Evolutionary conservation across 1,140 invertebrate species (phyloP).

Genomic region (Monomorium pharaonis): DNA sequence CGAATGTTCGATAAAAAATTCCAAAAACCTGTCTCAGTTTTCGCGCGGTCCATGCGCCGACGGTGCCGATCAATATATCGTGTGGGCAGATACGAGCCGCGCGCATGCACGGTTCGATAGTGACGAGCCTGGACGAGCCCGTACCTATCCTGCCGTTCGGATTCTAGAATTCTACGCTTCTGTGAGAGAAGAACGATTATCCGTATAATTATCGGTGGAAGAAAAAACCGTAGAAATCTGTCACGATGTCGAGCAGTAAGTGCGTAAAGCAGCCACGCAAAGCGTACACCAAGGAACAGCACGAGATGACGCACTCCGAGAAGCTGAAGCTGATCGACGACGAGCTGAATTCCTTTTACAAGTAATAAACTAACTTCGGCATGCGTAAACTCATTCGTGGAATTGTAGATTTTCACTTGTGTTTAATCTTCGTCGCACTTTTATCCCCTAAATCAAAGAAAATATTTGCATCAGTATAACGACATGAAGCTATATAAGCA

Average conservation of each 20-base stretch:
- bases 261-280: constrained; percentile 81
- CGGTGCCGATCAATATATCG: constrained; percentile 63
- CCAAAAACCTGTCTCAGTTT: constrained; percentile 1
- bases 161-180: background rate
- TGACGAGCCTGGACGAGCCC: constrained; percentile 29
- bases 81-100: constrained; percentile 24
- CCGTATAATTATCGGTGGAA: background rate
- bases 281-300: constrained; percentile 79
- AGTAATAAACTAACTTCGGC: constrained; percentile 72
- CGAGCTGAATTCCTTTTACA: constrained; percentile 85
- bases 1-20: background rate
- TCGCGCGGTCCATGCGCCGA: constrained; percentile 27
- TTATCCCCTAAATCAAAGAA: background rate
- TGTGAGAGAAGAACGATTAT: background rate
- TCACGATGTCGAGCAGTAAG: constrained; percentile 80
- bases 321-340: constrained; percentile 85
- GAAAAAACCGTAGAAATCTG: background rate
- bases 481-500: background rate
- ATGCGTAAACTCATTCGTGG: background rate
- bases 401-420: background rate
- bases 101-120: constrained; percentile 70
- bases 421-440: background rate
- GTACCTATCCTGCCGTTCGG: background rate
- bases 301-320: constrained; percentile 83
- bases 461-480: background rate